Conservation (phyloP, 1,140 invertebrate genomes). For the Muscidifurax raptorellus region DNA sequence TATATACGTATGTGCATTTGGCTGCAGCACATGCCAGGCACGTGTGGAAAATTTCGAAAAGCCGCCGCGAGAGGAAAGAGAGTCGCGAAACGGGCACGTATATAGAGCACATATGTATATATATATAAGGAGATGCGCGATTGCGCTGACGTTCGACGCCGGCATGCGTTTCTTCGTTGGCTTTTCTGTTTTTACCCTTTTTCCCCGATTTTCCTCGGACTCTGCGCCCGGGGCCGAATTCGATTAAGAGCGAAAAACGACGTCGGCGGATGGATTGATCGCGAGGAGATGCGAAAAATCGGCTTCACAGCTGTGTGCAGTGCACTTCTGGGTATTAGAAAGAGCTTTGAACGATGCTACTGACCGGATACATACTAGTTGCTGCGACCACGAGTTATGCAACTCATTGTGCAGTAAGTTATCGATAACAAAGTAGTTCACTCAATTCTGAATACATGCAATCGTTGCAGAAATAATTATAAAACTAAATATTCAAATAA, state of each 20-base stretch:
- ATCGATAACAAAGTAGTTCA: too few species aligned
- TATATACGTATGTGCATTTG: neutral
- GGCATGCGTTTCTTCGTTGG: neutral
- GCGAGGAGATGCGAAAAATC: neutral
- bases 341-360: too few species aligned
- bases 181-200: neutral
- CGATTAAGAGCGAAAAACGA: constrained; percentile 4
- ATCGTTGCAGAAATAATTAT: too few species aligned
- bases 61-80: constrained; percentile 32
- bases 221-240: neutral
- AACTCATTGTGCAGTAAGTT: too few species aligned
- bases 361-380: too few species aligned
- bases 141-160: neutral
- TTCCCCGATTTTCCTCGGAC: neutral
- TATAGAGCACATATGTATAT: too few species aligned
- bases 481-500: too few species aligned
- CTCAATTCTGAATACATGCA: too few species aligned
- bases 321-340: too few species aligned
- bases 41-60: constrained; percentile 56
- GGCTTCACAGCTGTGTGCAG: too few species aligned
- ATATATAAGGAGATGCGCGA: neutral
- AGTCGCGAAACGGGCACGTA: neutral
- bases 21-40: constrained; percentile 46
- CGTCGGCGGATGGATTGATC: neutral
- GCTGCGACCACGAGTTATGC: too few species aligned